Evolutionary conservation across 2,797 vertebrate species (phyloP), one percentile per base, ranked within the genome.

Genomic region (Mormyrus proboscirostris): DNA sequence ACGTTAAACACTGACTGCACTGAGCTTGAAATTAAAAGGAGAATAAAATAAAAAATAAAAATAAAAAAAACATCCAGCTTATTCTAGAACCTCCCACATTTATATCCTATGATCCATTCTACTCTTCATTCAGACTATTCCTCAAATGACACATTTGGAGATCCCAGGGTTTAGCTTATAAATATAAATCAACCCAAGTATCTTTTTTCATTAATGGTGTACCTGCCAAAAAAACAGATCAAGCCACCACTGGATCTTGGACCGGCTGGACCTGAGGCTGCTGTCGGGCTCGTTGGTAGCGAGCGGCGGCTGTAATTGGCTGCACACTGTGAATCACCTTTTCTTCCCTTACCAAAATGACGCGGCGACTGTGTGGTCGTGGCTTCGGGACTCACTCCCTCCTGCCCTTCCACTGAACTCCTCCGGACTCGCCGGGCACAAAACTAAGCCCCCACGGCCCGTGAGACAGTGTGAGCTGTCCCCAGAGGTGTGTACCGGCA

Each of bases 11-110:
- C 33, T 86, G 51, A 55, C 76, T 84, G 41, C 10, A 84, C 9
- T 62, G 38, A 50, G 19, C 51, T 53, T 89, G 73, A 89, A 82
- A 88, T 88, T 76, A 79, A 47, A 41, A 19, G 33, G 47, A 38
- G 16, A 47, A 82, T 41, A 47, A 82, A 82, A 82, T n/a, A 57
- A n/a, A 57, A 4, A 57, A 50, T 41, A 49, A 25, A 51, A 50
- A 83, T 29, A 29, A 50, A 14, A 49, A 16, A 38, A 47, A 84
- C 41, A 14, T 51, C 49, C 47, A 51, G 2, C 44, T 83, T 49
- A n/a, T 44, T 49, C 14, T 25, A 50, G 3, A 25, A 84, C 47
- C 41, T 50, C 51, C 82, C 47, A 84, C 47, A 84, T 84, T 25
- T 49, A 83, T 49, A 49, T 83, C 73, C 79, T 49, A n/a, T 49